Evolutionary conservation across 2,797 vertebrate genomes (phyloP), one percentile per base, ranked within the genome.

Genomic region (Ceyx erithaca): DNA sequence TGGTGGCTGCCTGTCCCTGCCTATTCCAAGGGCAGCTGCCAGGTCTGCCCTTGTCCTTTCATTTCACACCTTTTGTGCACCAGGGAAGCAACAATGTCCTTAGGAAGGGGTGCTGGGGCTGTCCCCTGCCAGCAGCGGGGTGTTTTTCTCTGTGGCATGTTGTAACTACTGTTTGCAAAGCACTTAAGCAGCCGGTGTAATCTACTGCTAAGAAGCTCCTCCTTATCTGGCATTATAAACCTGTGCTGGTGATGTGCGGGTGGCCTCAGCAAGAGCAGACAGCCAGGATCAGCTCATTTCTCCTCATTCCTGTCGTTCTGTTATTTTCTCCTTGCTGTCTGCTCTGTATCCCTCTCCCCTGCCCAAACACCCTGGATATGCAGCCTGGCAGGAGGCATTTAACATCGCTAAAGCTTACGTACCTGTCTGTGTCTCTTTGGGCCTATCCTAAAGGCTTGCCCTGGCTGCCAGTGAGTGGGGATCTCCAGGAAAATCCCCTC

Each of bases 81-180:
- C 0, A 0, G 14, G 5, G 2, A 80, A 43, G 77, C 2, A 7
- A 12, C 8, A 4, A 10, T 75, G 68, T 89, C 91, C 92, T 90
- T 41, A 73, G 62, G 73, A 88, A 57, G 55, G 1, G 2, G 33
- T 2, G 3, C 54, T 41, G 48, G 35, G 41, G 35, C 80, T 75
- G 40, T 43, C 37, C 35, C 66, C 58, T 54, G 70, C 21, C 79
- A 51, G 37, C 54, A 79, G 85, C n/a, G 25, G 41, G 49, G 49
- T 93, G 58, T 22, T 89, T 85, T 95, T 81, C 58, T 92, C 77
- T 77, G 13, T 81, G 69, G 25, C n/a, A 8, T 81, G 80, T 73
- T 95, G 82, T 95, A 96, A 96, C 84, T 96, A 89, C 86, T 95
- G 92, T 96, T 96, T 93, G 94, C 94, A 93, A 94, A 97, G 96